Evolutionary conservation across 1,140 invertebrate genomes (phyloP).

Genomic region (Drosophila parvula): DNA sequence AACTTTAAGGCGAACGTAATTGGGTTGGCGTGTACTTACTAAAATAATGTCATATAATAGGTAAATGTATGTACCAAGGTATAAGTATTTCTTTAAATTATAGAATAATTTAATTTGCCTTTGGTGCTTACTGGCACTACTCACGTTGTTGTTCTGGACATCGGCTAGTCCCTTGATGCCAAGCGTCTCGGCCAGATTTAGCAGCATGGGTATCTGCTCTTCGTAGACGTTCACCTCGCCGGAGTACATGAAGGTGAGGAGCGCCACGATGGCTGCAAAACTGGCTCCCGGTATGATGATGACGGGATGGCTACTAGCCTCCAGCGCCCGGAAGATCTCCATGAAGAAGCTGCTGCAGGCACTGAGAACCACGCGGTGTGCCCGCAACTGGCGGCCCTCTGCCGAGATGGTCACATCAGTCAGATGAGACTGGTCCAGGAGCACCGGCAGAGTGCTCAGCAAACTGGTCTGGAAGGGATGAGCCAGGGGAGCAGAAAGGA

Average conservation of each 20-base stretch:
- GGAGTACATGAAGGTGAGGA: constrained; percentile 96
- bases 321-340: constrained; percentile 91
- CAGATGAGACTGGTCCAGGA: constrained; percentile 92
- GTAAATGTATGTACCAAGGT: too few relatives aligned
- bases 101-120: background rate
- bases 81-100: too few relatives aligned
- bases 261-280: constrained; percentile 90
- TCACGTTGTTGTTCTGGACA: constrained; percentile 88
- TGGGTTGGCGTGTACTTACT: too few relatives aligned
- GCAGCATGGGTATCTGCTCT: constrained; percentile 91
- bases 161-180: constrained; percentile 94
- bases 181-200: constrained; percentile 92
- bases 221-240: constrained; percentile 95
- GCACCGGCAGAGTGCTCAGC: constrained; percentile 91
- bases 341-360: constrained; percentile 97
- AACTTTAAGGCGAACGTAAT: too few relatives aligned
- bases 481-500: constrained; percentile 1
- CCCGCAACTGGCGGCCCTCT: constrained; percentile 90
- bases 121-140: constrained; percentile 43
- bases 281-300: constrained; percentile 93
- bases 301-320: constrained; percentile 90
- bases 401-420: constrained; percentile 96
- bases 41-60: too few relatives aligned
- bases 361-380: constrained; percentile 94
- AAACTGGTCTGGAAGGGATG: constrained; percentile 87